Base-by-base conservation (phyloP, 2,113 vertebrate species). In the Myanophis thanlyinensis region DNA sequence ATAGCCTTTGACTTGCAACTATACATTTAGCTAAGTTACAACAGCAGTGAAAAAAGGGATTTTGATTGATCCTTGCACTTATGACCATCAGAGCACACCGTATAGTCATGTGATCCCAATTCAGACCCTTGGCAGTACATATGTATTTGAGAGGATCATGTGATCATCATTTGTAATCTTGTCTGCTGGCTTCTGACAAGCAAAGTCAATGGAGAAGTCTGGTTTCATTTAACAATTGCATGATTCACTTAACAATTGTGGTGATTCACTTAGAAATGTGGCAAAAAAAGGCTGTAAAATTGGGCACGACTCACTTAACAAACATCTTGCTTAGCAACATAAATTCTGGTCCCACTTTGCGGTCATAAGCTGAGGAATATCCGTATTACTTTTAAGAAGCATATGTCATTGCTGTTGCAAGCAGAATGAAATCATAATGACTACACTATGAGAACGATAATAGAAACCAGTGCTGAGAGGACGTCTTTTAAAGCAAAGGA, bases 401-500 rank as follows among this genome's bases (percentile, higher is more conserved):
- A 46, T 56, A 90, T 93, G 90, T 90, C 53, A 88, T 44, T 91
- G 88, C 12, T 92, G 56, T 25, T 0, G 8, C 30, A 35, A 92
- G 89, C 13, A 67, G 53, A 93, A 67, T 80, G 30, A 46, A 0
- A 25, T 93, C 23, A 85, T 94, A 95, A 96, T 93, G 93, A 92
- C 25, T 88, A 90, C 87, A 25, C 95, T 90, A 93, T 84, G 90
- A 67, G 86, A 93, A n/a, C 2, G 48, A 92, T 56, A 91, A 18
- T 20, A 85, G 59, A 46, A 73, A 44, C 59, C 93, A 89, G 93
- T 90, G 94, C 92, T 88, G 0, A 92, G 90, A 49, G 84, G 94
- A 67, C 59, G 44, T 2, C 30, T 91, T 91, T 35, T 90, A 95
- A 90, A 90, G 89, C 15, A 90, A 95, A 93, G 52, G 89, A 91